phyloP scores from a whole-genome alignment of 2,797 vertebrate genomes.

The Amazona finschi region DNA sequence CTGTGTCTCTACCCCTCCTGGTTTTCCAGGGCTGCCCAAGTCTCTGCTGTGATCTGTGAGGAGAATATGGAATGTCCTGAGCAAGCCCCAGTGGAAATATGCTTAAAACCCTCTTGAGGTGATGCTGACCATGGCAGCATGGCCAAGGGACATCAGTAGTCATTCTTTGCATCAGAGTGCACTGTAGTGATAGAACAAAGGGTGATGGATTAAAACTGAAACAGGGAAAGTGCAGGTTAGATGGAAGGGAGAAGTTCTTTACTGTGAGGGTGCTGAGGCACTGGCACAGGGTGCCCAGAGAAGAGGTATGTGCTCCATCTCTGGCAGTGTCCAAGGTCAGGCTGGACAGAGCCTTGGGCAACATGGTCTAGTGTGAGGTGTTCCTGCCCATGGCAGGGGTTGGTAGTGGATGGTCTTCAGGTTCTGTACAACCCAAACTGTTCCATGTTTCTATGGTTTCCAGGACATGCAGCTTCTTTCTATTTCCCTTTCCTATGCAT shows the following conservation, averaged over 20 bases:
- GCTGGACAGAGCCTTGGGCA: background rate
- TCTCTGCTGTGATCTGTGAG: background rate
- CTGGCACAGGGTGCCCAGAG: background rate
- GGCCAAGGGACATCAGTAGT: background rate
- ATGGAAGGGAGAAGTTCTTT: background rate
- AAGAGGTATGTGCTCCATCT: background rate
- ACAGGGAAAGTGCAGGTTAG: background rate
- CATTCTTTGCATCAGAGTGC: background rate
- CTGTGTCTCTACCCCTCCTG: background rate
- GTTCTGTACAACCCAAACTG: background rate
- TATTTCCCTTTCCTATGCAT: background rate
- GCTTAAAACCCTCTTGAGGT: background rate
- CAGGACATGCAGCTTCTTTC: background rate
- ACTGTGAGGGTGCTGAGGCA: background rate
- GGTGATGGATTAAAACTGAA: background rate
- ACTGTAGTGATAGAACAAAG: background rate
- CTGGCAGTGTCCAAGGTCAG: background rate
- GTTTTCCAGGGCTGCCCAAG: background rate
- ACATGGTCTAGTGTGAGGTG: background rate
- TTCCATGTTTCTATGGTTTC: background rate
- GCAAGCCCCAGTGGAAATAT: background rate
- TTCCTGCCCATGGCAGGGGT: background rate
- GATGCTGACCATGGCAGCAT: accelerated
- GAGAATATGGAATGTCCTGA: background rate
- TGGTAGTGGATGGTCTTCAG: background rate